Evolutionary conservation across 2,888 invertebrate genomes (phyloP).

Genomic region (Polietes domitor): DNA sequence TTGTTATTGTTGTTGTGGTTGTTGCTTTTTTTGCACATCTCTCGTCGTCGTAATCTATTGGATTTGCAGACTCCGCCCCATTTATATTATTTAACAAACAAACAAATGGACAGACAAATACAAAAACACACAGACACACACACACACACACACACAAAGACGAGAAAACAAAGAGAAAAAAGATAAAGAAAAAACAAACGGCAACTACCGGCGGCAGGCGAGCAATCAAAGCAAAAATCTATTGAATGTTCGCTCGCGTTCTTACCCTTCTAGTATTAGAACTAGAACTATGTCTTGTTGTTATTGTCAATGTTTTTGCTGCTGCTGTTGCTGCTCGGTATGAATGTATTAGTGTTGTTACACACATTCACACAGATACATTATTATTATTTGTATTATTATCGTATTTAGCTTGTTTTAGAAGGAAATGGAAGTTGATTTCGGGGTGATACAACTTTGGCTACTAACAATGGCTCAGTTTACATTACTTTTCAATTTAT

Average conservation of each 20-base stretch:
- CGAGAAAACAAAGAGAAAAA: not conserved
- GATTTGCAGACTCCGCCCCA: conserved; percentile 49
- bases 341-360: not conserved
- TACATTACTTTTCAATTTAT: not conserved
- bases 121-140: not conserved
- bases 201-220: conserved; percentile 50
- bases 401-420: conserved; percentile 2
- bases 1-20: conserved; percentile 14
- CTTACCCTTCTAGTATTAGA: not conserved
- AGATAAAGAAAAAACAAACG: conserved; percentile 17
- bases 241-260: conserved; percentile 25
- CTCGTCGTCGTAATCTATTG: conserved; percentile 42
- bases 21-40: conserved; percentile 23
- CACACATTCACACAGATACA: not conserved
- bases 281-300: not conserved
- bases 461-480: not conserved
- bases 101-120: not conserved
- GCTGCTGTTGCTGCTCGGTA: not conserved
- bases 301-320: not conserved
- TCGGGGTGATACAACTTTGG: conserved; percentile 18
- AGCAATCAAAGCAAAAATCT: conserved; percentile 40
- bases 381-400: conserved; percentile 32
- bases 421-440: not conserved
- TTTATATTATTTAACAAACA: conserved; percentile 44
- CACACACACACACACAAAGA: not conserved